Conservation (phyloP, 2,113 vertebrate species). For the Lycaon pictus region DNA sequence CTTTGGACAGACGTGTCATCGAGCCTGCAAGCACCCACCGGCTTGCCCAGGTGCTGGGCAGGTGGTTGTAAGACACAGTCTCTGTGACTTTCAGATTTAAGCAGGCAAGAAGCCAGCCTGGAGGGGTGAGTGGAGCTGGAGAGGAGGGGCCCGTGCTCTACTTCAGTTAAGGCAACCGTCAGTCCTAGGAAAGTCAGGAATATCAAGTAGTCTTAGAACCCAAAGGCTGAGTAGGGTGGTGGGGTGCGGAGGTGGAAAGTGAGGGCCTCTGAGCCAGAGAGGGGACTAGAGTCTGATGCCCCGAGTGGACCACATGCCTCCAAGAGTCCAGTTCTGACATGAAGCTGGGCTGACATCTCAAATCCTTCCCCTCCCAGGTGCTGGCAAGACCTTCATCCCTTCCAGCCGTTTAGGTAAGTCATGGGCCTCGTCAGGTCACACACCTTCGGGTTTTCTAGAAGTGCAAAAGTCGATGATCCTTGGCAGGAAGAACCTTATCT, state of each 20-base stretch:
- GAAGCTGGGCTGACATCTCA: neutral
- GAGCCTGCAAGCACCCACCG: fast-evolving
- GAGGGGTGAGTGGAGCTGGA: fast-evolving
- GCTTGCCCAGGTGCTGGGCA: neutral
- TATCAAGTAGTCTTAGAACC: neutral
- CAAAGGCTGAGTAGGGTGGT: neutral
- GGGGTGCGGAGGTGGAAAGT: neutral
- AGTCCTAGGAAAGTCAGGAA: neutral
- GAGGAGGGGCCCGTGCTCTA: too few species aligned
- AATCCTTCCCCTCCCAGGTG: neutral
- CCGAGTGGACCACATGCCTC: fast-evolving
- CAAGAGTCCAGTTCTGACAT: neutral
- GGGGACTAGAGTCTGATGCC: neutral
- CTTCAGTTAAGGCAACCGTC: neutral
- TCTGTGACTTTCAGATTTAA: neutral
- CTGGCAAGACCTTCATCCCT: neutral
- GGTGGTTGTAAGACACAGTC: neutral
- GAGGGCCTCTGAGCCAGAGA: neutral
- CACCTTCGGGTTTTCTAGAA: neutral
- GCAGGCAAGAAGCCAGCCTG: neutral
- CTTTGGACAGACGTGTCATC: fast-evolving
- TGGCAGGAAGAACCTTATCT: neutral
- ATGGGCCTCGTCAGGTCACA: neutral
- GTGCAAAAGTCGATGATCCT: neutral
- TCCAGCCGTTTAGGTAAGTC: neutral